Base-by-base conservation (phyloP, 2,113 vertebrate genomes). In the Chionis minor region DNA sequence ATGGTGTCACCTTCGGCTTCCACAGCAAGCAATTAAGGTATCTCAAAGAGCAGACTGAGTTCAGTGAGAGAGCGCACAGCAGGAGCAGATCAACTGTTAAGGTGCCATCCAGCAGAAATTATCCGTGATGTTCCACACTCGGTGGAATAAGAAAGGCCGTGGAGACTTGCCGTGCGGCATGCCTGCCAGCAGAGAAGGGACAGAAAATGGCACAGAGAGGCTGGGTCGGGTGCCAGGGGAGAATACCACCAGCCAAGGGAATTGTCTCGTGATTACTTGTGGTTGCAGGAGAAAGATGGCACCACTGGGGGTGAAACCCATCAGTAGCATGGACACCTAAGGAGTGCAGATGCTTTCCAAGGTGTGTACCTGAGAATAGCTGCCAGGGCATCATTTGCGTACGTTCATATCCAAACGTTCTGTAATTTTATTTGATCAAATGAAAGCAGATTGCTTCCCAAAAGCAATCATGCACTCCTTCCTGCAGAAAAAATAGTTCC, bases 1-100 rank as follows among this genome's bases (percentile, higher is more conserved):
- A 61, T 20, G 38, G 90, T 88, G 94, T 97, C 94, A 96, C 87
- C 89, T 96, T 95, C 89, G 93, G 85, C 84, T 83, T 83, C 93
- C 67, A 82, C 55, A 71, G 74, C 67, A 45, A 92, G 81, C 86
- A 90, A 77, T 82, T 67, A 82, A 77, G n/a, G 87, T 26, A 12
- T 30, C 74, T 90, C 81, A 55, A 40, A 52, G 78, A 91, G 67
- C 81, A 88, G 89, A 21, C 47, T 9, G 42, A 73, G 74, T 85
- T 94, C 51, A 30, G 78, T 16, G 56, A 72, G 78, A 24, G 54
- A 82, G 44, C 9, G 30, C 89, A 22, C 70, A 92, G 91, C 94
- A 92, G 92, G 91, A 90, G 71, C 86, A 94, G 89, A 58, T 62
- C 65, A 92, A 54, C 78, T 79, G 58, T 65, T 51, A 21, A 55